Conservation (phyloP, 2,113 vertebrate species). For the Carassius carassius region DNA sequence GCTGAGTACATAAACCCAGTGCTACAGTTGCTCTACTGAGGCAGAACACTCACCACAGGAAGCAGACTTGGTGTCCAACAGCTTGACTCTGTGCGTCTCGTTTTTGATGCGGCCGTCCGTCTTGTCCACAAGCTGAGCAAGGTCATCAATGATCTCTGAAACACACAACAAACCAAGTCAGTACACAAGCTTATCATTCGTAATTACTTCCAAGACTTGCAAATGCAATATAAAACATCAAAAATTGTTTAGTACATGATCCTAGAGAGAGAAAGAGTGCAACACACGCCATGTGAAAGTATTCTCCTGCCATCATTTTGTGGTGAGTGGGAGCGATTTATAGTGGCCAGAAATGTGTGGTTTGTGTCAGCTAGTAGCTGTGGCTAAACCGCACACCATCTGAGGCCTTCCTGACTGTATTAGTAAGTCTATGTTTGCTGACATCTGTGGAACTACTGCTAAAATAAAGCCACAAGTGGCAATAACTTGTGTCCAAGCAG, state of each 20-base stretch:
- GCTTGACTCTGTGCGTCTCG: constrained; percentile 84
- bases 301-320: background rate
- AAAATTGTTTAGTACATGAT: background rate
- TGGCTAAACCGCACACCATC: constrained; percentile 8
- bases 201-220: constrained; percentile 10
- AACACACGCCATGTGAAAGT: background rate
- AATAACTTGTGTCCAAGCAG: constrained; percentile 2
- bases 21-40: background rate
- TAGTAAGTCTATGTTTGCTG: background rate
- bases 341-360: constrained; percentile 21
- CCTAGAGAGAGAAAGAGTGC: background rate
- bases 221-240: background rate
- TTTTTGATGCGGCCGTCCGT: constrained; percentile 85
- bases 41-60: constrained; percentile 87
- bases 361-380: constrained; percentile 4
- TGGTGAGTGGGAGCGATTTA: constrained; percentile 25
- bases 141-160: constrained; percentile 94
- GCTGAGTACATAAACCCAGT: background rate
- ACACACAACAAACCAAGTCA: background rate
- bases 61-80: constrained; percentile 88
- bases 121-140: constrained; percentile 91
- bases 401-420: background rate
- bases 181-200: background rate
- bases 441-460: constrained; percentile 10
- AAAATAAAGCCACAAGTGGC: background rate